Percentiles rank a stretch among this genome's conserved stretches.
Conservation (phyloP, 2,113 vertebrate genomes). For the Pheucticus melanocephalus region DNA sequence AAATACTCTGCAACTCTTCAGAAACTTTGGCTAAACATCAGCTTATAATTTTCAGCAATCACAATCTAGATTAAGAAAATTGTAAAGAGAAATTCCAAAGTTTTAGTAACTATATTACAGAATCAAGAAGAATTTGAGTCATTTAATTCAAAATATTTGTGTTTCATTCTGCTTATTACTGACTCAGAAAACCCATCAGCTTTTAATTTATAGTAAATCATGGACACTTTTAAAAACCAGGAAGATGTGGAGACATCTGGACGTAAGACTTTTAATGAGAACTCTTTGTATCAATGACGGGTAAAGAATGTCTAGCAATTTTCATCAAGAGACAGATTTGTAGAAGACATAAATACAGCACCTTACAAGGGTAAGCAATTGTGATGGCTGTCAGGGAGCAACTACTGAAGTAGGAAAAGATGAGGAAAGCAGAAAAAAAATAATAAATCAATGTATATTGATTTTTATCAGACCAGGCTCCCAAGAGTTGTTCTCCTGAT, state of each 20-base stretch:
- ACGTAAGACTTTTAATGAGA: neutral
- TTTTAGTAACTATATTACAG: neutral
- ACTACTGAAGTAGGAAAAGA: neutral
- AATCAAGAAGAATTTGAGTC: neutral
- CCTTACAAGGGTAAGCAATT: neutral
- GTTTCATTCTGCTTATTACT: neutral
- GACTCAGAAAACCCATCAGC: neutral
- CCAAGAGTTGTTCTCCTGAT: neutral
- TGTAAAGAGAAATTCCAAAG: fast-evolving
- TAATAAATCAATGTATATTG: neutral
- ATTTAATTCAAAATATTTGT: neutral
- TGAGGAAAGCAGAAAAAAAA: neutral
- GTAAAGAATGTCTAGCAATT: neutral
- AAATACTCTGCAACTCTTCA: neutral
- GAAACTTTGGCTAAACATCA: neutral
- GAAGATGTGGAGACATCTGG: neutral
- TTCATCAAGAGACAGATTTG: neutral
- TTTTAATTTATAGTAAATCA: neutral
- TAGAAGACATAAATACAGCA: neutral
- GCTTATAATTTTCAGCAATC: neutral
- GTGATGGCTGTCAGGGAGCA: neutral
- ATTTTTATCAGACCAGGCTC: neutral
- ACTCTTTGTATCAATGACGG: neutral
- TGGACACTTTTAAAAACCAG: neutral
- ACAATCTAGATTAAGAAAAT: neutral